Conservation (phyloP, 2,888 invertebrate genomes). For the Dryobotodes eremita region DNA sequence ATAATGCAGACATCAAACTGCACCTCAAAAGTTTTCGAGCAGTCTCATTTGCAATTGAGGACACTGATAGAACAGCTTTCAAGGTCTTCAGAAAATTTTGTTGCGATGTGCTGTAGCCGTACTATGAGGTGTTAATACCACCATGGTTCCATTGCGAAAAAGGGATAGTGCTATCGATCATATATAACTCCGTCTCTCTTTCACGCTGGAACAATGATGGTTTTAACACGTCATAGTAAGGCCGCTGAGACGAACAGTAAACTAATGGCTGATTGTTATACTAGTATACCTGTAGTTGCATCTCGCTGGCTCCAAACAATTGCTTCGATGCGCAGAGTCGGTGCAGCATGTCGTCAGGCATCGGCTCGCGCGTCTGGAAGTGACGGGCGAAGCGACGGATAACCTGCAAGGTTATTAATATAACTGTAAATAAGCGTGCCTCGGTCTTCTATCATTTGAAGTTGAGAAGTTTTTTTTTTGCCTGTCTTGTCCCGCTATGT, state of each 20-base stretch:
- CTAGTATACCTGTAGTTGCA: constrained; percentile 93
- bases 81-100: neutral
- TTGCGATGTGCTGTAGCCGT: neutral
- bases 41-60: neutral
- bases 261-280: no score
- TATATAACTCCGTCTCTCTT: no score
- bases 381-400: constrained; percentile 96
- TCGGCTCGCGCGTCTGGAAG: constrained; percentile 95
- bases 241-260: neutral
- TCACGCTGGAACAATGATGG: no score
- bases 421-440: neutral
- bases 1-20: neutral
- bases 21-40: neutral
- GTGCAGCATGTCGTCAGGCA: constrained; percentile 94
- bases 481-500: neutral
- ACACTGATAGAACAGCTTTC: neutral
- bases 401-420: constrained; percentile 88
- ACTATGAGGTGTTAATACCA: no score
- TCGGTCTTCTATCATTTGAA: neutral
- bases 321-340: constrained; percentile 96
- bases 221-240: no score
- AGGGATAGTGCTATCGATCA: no score
- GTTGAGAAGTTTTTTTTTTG: neutral
- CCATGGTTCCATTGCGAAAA: no score
- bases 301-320: constrained; percentile 96